Evolutionary conservation across 2,113 vertebrate species (phyloP), one percentile per base, ranked within the genome.

Genomic region (Stigmatopora argus): DNA sequence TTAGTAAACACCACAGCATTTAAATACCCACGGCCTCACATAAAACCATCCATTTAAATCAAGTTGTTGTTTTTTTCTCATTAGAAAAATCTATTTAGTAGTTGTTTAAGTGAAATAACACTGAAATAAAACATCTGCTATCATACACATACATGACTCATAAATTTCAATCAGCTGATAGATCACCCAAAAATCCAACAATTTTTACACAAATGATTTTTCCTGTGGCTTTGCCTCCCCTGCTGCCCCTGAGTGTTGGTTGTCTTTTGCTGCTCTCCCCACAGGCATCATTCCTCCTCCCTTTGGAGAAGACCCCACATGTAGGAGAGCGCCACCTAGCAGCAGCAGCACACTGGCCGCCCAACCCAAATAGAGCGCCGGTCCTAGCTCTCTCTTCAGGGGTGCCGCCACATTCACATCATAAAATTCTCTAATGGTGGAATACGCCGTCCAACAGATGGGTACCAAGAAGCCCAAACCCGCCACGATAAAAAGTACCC

Each of bases 321-420:
- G 78, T 15, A 92, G 60, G 73, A 92, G 69, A 13, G 73, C 77
- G 12, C 90, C 91, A 5, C 90, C 90, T 11, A 87, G 73, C 51
- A 91, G 56, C 57, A 90, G 86, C 64, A 92, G 65, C 56, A 85
- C 45, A 1, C 86, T 83, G 56, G 89, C 72, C 10, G 64, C 86
- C 87, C 90, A 90, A 64, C 90, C 90, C 6, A 91, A 71, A 72
- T 90, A 92, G 55, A 92, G 72, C 0, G 90, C 90, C 0, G 88
- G 86, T 0, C 90, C 91, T 51, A 92, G 82, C 67, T 92, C 91
- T 26, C 90, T 86, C 70, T 92, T 92, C 0, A 88, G 69, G 4
- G 88, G 77, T 0, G 89, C 84, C 0, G 89, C 81, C 1, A 92
- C 62, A 1, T 77, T 81, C 0, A 83, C 84, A 65, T 91, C 86